Evolutionary conservation across 2,888 invertebrate genomes (phyloP).

Genomic region (Drosophila emarginata): DNA sequence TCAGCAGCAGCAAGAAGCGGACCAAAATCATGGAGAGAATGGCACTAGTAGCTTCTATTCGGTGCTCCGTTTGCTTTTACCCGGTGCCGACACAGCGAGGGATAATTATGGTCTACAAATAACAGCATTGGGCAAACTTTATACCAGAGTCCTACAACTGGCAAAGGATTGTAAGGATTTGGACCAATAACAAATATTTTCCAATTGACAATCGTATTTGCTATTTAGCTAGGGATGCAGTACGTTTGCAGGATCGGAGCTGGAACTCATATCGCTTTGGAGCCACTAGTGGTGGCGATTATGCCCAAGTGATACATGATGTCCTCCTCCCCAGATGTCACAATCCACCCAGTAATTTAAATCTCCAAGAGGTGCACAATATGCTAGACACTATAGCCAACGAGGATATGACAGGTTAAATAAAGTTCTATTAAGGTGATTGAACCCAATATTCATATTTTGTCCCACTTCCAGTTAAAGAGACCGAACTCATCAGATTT

Average conservation of each 20-base stretch:
- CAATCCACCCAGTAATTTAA: constrained; percentile 83
- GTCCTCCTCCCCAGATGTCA: constrained; percentile 86
- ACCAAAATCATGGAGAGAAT: constrained; percentile 53
- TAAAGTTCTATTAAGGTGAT: constrained; percentile 28
- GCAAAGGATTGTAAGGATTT: constrained; percentile 84
- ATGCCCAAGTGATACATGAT: constrained; percentile 90
- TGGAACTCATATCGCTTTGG: constrained; percentile 73
- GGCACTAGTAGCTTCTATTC: constrained; percentile 86
- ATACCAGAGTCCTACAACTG: constrained; percentile 90
- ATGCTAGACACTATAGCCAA: constrained; percentile 89
- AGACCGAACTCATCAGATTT: constrained; percentile 86
- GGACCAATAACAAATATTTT: constrained; percentile 1
- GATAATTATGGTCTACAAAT: constrained; percentile 93
- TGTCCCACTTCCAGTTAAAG: constrained; percentile 79
- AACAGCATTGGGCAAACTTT: constrained; percentile 86
- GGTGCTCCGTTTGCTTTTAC: constrained; percentile 90
- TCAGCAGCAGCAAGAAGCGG: constrained; percentile 32
- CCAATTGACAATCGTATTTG: not conserved
- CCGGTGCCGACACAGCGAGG: constrained; percentile 90
- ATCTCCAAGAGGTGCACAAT: constrained; percentile 88
- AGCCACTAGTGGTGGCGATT: constrained; percentile 84
- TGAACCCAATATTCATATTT: not conserved
- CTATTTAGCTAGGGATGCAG: constrained; percentile 82
- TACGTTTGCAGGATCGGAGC: constrained; percentile 66
- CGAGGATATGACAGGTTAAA: constrained; percentile 85